phyloP scores from a whole-genome alignment of 1,140 invertebrate genomes.

The Zaprionus camerounensis region DNA sequence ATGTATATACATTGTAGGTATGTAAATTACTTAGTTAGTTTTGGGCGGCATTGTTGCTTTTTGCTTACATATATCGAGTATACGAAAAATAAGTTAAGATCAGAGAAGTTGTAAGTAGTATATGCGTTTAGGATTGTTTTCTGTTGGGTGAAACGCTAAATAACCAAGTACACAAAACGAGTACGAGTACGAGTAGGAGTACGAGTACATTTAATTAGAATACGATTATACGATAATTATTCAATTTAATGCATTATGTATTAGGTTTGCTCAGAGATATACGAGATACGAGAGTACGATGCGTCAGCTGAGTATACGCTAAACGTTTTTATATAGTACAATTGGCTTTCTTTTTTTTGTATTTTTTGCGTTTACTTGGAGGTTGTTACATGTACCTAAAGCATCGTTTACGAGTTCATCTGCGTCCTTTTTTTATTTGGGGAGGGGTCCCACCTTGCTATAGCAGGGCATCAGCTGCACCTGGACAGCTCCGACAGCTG shows the following conservation, averaged over 20 bases:
- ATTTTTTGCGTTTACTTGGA: conserved; percentile 29
- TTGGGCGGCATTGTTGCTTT: conserved; percentile 21
- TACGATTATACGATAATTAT: conserved; percentile 60
- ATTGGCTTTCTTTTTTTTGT: conserved; percentile 56
- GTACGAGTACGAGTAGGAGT: conserved; percentile 27
- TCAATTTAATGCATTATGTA: conserved; percentile 56
- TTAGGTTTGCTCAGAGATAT: conserved; percentile 72
- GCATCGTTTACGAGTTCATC: conserved; percentile 36
- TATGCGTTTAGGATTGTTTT: conserved; percentile 51
- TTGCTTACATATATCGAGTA: conserved; percentile 36
- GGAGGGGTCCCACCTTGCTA: conserved; percentile 29
- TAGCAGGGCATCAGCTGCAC: conserved; percentile 31
- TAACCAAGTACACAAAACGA: conserved; percentile 68
- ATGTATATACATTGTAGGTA: conserved; percentile 26
- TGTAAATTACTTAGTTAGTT: conserved; percentile 29
- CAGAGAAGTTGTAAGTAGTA: conserved; percentile 49
- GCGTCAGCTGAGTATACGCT: conserved; percentile 69
- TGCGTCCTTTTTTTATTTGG: conserved; percentile 42
- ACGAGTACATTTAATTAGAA: conserved; percentile 62
- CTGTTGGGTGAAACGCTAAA: conserved; percentile 68
- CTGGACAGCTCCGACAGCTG: conserved; percentile 20
- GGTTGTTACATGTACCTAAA: conserved; percentile 67
- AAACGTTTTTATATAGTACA: conserved; percentile 59
- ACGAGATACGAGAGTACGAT: conserved; percentile 76
- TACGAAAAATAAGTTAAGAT: conserved; percentile 34